These are phyloP conservation scores for Triplophysa rosa DNA, from an alignment of 2,113 vertebrate species.

Conservation along the genomic window DNA sequence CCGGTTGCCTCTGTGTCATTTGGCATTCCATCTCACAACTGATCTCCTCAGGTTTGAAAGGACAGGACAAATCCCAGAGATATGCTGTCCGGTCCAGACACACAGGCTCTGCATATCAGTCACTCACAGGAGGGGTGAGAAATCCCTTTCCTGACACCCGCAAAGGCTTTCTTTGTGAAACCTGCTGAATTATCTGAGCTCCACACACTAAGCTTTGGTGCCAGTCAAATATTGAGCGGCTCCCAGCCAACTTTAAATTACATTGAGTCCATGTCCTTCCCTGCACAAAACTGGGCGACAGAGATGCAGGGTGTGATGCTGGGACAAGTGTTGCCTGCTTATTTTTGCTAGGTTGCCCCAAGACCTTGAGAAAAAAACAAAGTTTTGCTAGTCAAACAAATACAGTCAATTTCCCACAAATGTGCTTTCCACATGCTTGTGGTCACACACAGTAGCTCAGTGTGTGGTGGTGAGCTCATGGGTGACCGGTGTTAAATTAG, in stretches of 20 bases:
- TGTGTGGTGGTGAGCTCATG: neutral
- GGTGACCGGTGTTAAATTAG: conserved; percentile 25
- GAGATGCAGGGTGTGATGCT: neutral
- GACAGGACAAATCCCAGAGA: conserved; percentile 49
- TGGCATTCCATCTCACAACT: conserved; percentile 39
- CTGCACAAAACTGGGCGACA: neutral
- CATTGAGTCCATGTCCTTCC: conserved; percentile 1
- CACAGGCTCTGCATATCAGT: conserved; percentile 39
- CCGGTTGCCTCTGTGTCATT: conserved; percentile 24
- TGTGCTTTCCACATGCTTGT: conserved; percentile 18
- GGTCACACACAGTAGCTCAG: conserved; percentile 2
- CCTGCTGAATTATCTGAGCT: conserved; percentile 42
- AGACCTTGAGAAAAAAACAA: neutral
- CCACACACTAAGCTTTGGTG: conserved; percentile 41
- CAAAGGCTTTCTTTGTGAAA: conserved; percentile 30
- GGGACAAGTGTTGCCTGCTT: neutral
- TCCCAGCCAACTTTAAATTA: conserved; percentile 41
- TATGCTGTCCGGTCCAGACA: conserved; percentile 29
- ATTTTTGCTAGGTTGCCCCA: neutral
- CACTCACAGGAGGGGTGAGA: conserved; percentile 40
- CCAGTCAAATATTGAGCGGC: conserved; percentile 42
- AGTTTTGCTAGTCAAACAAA: neutral
- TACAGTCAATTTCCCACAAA: conserved; percentile 1
- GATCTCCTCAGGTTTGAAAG: conserved; percentile 49
- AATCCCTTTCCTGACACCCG: conserved; percentile 44